phyloP scores from a whole-genome alignment of 2,113 vertebrate species.

The Dinomys branickii region DNA sequence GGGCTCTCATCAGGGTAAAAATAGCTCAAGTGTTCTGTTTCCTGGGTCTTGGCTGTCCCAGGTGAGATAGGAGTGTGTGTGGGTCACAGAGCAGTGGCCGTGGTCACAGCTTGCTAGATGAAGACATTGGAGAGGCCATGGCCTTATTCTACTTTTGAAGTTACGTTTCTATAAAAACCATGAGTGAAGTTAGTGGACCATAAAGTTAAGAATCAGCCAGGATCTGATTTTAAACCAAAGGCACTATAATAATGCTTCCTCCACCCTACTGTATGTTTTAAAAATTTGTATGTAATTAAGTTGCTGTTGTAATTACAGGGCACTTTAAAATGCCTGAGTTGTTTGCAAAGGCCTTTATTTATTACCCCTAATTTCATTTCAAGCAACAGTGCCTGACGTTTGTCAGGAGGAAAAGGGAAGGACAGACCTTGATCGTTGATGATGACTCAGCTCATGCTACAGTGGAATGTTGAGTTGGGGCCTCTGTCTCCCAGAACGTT shows the following conservation, averaged over 20 bases:
- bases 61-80: fast-evolving
- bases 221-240: background rate
- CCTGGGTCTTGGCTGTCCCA: background rate
- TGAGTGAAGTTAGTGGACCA: background rate
- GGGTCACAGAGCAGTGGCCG: fast-evolving
- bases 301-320: background rate
- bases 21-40: fast-evolving
- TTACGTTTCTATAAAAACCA: background rate
- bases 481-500: background rate
- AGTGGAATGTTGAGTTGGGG: fast-evolving
- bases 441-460: background rate
- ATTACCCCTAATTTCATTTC: background rate
- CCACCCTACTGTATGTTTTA: background rate
- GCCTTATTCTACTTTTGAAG: background rate
- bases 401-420: background rate
- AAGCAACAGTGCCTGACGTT: background rate
- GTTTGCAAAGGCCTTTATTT: conserved; percentile 27
- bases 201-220: background rate
- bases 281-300: background rate
- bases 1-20: background rate
- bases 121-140: fast-evolving
- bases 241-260: background rate
- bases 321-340: background rate
- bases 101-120: background rate
- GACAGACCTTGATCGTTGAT: fast-evolving